Percentiles rank a stretch among this genome's conserved stretches.
Conservation (phyloP, 2,113 vertebrate species). For the Macquaria ambigua region DNA sequence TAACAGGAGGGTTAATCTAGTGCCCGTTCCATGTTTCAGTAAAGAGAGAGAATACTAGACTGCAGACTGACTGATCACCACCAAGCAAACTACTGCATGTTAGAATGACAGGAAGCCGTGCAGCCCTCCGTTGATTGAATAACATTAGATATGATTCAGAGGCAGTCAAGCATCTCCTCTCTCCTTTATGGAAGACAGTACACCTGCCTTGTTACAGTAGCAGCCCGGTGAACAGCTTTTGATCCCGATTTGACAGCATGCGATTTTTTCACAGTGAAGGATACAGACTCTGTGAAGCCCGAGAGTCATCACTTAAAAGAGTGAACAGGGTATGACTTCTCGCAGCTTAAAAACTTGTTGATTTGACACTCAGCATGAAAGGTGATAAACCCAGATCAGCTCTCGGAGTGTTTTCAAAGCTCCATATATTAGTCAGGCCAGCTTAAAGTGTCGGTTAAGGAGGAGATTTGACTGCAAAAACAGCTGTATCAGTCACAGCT, state of each 20-base stretch:
- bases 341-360: conserved; percentile 59
- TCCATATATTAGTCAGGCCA: conserved; percentile 54
- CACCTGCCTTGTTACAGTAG: conserved; percentile 20
- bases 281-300: conserved; percentile 20
- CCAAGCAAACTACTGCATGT: conserved; percentile 19
- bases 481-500: conserved; percentile 27
- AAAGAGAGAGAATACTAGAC: not conserved
- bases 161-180: conserved; percentile 20
- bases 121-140: conserved; percentile 27
- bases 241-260: conserved; percentile 43
- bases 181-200: conserved; percentile 30
- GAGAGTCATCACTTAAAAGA: conserved; percentile 34
- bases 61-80: conserved; percentile 42
- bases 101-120: conserved; percentile 41
- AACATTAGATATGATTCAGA: conserved; percentile 39
- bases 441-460: conserved; percentile 49
- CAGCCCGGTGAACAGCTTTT: conserved; percentile 25
- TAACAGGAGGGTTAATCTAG: too few species aligned
- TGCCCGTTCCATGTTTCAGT: not conserved
- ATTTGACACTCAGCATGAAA: conserved; percentile 58
- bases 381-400: conserved; percentile 51
- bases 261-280: conserved; percentile 42
- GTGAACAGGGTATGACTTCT: conserved; percentile 22
- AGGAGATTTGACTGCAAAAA: conserved; percentile 51
- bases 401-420: conserved; percentile 59